A percentile compares a stretch with the other conserved stretches of the same genome.
phyloP scores from a whole-genome alignment of 2,797 vertebrate species.

The Rachycentron canadum region DNA sequence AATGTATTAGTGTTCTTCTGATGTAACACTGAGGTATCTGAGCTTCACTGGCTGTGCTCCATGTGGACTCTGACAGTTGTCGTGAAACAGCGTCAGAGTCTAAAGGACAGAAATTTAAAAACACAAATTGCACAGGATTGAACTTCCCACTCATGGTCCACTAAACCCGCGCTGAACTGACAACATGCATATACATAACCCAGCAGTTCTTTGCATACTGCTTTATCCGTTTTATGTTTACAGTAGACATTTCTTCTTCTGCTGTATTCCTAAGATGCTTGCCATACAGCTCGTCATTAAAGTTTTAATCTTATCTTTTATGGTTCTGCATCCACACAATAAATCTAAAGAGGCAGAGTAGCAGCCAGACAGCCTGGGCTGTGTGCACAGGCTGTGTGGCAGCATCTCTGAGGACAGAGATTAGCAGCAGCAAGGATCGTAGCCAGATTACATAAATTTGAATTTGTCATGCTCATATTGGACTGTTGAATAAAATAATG shows the following conservation, averaged over 20 bases:
- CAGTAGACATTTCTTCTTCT: neutral
- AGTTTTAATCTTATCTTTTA: constrained; percentile 25
- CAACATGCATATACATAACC: constrained; percentile 10
- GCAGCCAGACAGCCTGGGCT: neutral
- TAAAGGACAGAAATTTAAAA: constrained; percentile 7
- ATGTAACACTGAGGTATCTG: neutral
- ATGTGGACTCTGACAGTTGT: constrained; percentile 12
- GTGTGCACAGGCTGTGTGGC: neutral
- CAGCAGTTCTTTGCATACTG: neutral
- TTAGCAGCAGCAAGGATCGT: neutral
- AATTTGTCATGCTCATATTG: constrained; percentile 11
- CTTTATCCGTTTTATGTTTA: constrained; percentile 5
- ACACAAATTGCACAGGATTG: neutral
- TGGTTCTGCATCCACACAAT: neutral
- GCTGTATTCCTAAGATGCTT: neutral
- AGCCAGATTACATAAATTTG: constrained; percentile 28
- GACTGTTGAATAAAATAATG: neutral
- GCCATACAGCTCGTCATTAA: neutral
- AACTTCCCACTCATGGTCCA: neutral
- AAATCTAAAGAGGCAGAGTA: neutral
- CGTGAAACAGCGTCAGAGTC: neutral
- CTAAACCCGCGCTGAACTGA: constrained; percentile 10
- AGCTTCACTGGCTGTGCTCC: neutral
- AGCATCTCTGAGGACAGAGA: constrained; percentile 5
- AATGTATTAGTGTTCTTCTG: neutral